Evolutionary conservation across 2,113 vertebrate genomes (phyloP).

Genomic region (Rallus limicola): DNA sequence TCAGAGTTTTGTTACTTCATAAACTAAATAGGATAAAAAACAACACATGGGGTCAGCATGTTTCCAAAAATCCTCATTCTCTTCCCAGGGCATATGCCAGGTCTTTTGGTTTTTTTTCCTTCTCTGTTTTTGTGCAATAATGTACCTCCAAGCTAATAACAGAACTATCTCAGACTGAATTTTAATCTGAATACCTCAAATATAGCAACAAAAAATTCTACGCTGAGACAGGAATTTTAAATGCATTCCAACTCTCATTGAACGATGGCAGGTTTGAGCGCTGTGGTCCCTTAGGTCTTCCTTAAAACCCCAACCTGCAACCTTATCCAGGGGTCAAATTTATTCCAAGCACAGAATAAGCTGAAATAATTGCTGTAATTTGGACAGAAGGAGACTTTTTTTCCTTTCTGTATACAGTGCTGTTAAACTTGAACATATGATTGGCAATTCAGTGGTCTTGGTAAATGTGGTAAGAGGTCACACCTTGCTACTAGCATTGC

Average conservation of each 20-base stretch:
- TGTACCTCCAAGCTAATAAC: background rate
- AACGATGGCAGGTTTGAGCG: background rate
- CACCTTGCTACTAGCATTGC: background rate
- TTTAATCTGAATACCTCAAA: background rate
- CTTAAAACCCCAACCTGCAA: background rate
- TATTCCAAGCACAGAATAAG: background rate
- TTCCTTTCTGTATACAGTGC: background rate
- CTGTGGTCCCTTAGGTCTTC: background rate
- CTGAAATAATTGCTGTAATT: background rate
- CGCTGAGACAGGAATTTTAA: background rate
- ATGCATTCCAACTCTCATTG: background rate
- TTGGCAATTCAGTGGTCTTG: background rate
- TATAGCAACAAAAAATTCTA: background rate
- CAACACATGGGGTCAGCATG: rapidly evolving
- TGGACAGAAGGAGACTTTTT: background rate
- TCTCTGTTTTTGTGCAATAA: background rate
- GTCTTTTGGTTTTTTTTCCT: no score
- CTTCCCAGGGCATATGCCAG: background rate
- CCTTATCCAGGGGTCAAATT: background rate
- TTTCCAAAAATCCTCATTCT: background rate
- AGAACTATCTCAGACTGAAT: background rate
- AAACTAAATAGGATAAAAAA: background rate
- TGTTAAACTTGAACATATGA: background rate
- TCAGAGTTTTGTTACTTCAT: background rate
- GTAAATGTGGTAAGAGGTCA: background rate